Evolutionary conservation across 2,113 vertebrate genomes (phyloP), one percentile per base, ranked within the genome.

Genomic region (Emydocephalus ijimae): DNA sequence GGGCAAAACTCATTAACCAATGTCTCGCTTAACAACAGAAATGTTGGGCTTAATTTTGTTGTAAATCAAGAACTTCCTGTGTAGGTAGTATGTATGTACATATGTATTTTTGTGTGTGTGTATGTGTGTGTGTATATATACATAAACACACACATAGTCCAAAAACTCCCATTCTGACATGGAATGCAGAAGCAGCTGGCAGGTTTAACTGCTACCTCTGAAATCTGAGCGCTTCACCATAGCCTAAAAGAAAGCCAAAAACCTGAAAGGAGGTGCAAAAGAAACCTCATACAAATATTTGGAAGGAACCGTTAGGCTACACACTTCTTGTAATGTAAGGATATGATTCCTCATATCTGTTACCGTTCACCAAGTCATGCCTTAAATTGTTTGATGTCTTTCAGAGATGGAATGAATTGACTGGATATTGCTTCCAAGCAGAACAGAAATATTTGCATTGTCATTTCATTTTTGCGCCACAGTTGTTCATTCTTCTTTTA

Each of bases 251-350:
- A 0, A 91, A 7, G 59, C 39, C 43, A 61, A 81, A 93, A 90
- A 95, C 74, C 93, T 94, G 61, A 95, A n/a, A 94, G 95, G 94
- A 94, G 14, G 93, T 54, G 93, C 69, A 88, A 87, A 88, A 93
- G 92, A 88, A 20, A 4, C 89, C 86, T 55, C 64, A 92, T 26
- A 87, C 91, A 90, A 85, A 87, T 88, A 24, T 91, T 92, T 90
- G 94, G 93, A 90, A 91, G 8, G 89, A 85, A 61, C 93, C 74
- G 85, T 87, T 74, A 91, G 81, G 89, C 81, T 92, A 90, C 88
- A 88, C 59, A 89, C 54, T 88, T n/a, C 34, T 94, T 85, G 55
- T 85, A 92, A 96, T 8, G 87, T 95, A 93, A 92, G 50, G 61
- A 64, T 74, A 64, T 74, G 92, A 91, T 89, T 92, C 93, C 87